Conservation (phyloP, 2,888 invertebrate species). For the Apantesis nais region DNA sequence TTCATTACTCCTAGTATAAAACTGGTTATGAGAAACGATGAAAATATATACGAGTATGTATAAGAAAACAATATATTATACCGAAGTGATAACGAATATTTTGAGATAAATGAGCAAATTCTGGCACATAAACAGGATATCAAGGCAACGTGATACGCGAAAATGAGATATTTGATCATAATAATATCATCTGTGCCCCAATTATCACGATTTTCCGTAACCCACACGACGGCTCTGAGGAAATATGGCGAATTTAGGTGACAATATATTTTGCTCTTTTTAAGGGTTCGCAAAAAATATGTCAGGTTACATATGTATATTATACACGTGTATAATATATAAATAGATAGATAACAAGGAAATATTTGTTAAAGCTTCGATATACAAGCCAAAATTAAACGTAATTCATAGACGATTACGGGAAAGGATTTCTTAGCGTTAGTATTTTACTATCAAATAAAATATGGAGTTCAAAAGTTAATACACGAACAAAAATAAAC, state of each 20-base stretch:
- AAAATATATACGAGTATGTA: too few relatives aligned
- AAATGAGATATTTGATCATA: slow-evolving; percentile 12
- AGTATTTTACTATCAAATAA: too few relatives aligned
- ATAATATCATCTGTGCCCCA: slow-evolving; percentile 15
- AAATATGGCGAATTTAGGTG: slow-evolving; percentile 17
- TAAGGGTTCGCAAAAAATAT: neutral
- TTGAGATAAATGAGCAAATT: neutral
- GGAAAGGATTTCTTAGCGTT: too few relatives aligned
- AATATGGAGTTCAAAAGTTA: too few relatives aligned
- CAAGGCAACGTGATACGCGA: neutral
- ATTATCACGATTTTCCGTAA: slow-evolving; percentile 18
- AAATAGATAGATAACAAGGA: neutral
- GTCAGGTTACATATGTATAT: neutral
- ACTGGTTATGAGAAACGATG: too few relatives aligned
- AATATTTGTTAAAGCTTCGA: neutral
- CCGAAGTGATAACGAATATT: neutral
- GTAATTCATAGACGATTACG: neutral
- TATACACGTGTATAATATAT: neutral
- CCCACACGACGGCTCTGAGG: neutral
- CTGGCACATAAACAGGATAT: neutral
- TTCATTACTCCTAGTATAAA: too few relatives aligned
- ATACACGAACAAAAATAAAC: too few relatives aligned
- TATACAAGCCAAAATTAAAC: neutral
- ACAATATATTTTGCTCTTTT: slow-evolving; percentile 16
- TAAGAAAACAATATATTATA: too few relatives aligned